Percentiles rank a stretch among this genome's conserved stretches.
Conservation (phyloP, 2,888 invertebrate genomes). For the Phasia obesa region DNA sequence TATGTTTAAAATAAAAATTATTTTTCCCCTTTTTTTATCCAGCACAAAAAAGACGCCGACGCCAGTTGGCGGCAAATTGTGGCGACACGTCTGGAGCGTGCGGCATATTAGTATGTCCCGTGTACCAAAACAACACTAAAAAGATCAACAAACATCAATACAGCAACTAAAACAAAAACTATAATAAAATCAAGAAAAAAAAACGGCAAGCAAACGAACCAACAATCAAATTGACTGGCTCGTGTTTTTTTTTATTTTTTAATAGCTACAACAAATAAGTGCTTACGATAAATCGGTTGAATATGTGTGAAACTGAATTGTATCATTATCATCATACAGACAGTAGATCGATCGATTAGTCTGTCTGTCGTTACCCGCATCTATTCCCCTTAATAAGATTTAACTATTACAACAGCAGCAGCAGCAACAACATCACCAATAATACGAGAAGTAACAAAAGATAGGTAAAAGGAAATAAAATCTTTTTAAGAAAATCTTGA, state of each 20-base stretch:
- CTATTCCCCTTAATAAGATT: slow-evolving; percentile 47
- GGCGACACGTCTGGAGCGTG: slow-evolving; percentile 80
- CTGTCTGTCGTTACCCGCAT: slow-evolving; percentile 28
- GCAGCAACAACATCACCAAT: slow-evolving; percentile 25
- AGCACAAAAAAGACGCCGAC: slow-evolving; percentile 74
- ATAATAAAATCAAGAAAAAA: slow-evolving; percentile 40
- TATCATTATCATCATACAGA: slow-evolving; percentile 51
- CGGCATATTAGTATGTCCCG: slow-evolving; percentile 71
- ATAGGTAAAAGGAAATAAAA: slow-evolving; percentile 53
- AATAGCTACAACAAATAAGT: slow-evolving; percentile 4
- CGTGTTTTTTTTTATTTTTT: slow-evolving; percentile 22
- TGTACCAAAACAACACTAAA: slow-evolving; percentile 69
- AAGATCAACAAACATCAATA: slow-evolving; percentile 35
- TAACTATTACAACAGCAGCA: slow-evolving; percentile 35
- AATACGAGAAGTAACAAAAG: slow-evolving; percentile 28
- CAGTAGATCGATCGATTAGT: slow-evolving; percentile 44
- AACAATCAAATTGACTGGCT: slow-evolving; percentile 56
- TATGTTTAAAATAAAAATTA: slow-evolving; percentile 68
- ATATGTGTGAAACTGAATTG: slow-evolving; percentile 60
- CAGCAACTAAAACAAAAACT: slow-evolving; percentile 40
- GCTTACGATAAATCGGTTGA: slow-evolving; percentile 43
- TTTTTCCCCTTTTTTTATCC: slow-evolving; percentile 73
- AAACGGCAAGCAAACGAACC: slow-evolving; percentile 42
- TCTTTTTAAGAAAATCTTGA: slow-evolving; percentile 60
- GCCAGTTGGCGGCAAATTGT: slow-evolving; percentile 78